Conservation (phyloP, 2,113 vertebrate species). For the Leptodactylus fuscus region DNA sequence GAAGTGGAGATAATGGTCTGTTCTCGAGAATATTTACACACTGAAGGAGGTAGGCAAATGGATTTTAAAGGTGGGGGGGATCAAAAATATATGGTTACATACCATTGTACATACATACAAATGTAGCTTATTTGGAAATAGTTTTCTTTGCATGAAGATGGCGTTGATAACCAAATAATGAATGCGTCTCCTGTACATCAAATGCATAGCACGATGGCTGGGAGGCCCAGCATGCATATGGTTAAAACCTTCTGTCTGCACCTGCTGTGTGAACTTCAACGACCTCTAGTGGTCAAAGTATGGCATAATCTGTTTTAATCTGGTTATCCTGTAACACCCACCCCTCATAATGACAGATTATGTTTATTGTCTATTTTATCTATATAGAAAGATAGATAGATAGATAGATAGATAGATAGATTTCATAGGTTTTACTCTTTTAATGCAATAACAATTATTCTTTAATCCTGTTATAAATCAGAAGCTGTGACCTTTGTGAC, state of each 20-base stretch:
- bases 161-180: not conserved
- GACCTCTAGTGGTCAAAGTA: slow-evolving; percentile 2
- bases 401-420: not conserved
- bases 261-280: not conserved
- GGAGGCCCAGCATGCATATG: not conserved
- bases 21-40: not conserved
- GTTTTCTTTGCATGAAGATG: not conserved
- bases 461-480: not conserved
- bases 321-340: not conserved
- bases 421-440: not conserved
- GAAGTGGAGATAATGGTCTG: slow-evolving; percentile 10
- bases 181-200: not conserved
- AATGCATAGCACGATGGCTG: not conserved
- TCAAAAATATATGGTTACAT: not conserved
- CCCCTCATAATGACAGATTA: not conserved
- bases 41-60: slow-evolving; percentile 16
- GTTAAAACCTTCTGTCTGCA: not conserved
- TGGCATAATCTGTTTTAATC: not conserved
- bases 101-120: not conserved
- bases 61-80: not conserved
- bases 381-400: not conserved
- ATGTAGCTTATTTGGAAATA: not conserved
- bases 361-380: not conserved
- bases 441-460: not conserved
- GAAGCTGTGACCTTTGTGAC: not conserved